phyloP scores from a whole-genome alignment of 2,113 vertebrate genomes.

The Menidia beryllina region DNA sequence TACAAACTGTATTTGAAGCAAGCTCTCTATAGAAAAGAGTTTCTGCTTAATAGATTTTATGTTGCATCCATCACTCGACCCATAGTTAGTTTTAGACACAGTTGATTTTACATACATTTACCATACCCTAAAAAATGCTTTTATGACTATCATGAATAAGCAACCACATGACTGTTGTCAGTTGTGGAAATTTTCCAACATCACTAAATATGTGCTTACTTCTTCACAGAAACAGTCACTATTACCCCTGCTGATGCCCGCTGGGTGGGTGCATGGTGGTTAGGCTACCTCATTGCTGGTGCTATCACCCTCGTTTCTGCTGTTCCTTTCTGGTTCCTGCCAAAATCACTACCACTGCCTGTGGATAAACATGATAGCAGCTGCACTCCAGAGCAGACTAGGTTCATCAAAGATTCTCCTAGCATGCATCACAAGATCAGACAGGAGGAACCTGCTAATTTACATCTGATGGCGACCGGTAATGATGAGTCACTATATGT shows the following conservation, averaged over 20 bases:
- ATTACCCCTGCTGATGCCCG: slow-evolving; percentile 88
- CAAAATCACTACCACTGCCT: slow-evolving; percentile 83
- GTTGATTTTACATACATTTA: too few relatives aligned
- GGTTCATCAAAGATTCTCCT: slow-evolving; percentile 84
- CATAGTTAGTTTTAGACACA: too few relatives aligned
- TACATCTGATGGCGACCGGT: slow-evolving; percentile 89
- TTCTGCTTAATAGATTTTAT: neutral
- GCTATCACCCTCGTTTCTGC: slow-evolving; percentile 85
- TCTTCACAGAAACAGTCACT: slow-evolving; percentile 81
- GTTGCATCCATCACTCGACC: neutral
- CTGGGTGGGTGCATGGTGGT: slow-evolving; percentile 98
- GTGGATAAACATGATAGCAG: slow-evolving; percentile 76
- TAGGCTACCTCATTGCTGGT: slow-evolving; percentile 93
- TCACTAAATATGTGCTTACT: neutral
- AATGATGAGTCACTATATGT: neutral
- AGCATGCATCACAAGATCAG: slow-evolving; percentile 64
- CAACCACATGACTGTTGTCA: too few relatives aligned
- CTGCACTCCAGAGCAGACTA: slow-evolving; percentile 84
- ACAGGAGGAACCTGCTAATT: slow-evolving; percentile 76
- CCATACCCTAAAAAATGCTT: too few relatives aligned
- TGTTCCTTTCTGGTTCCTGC: slow-evolving; percentile 94
- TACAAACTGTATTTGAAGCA: neutral
- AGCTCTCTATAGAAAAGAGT: neutral
- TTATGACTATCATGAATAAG: too few relatives aligned
- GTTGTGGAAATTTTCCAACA: neutral